Evolutionary conservation across 92 coral and sea anemone species (phyloP), one percentile per base, ranked within the genome.

Genomic region (Plumapathes pennacea): DNA sequence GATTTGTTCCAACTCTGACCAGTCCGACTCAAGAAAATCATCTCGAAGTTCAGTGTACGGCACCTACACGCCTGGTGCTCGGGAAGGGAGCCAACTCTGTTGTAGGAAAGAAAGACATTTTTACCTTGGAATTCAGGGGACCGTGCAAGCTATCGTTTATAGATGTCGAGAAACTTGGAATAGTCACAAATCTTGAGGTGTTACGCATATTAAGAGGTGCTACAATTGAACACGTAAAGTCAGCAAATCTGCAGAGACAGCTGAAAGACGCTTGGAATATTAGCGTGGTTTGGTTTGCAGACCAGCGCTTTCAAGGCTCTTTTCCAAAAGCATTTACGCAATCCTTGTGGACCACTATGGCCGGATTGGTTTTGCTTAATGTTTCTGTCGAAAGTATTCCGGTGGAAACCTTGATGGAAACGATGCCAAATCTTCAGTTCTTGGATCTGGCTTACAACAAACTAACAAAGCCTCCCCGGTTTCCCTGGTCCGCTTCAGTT

Each of bases 341-440:
- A 4, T 46, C 53, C 12, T 37, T 36, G 19, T 88, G 96, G 96
- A 71, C 86, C 2, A 67, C 25, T 20, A 64, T 88, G 85, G 90
- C 88, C 0, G 85, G 84, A 60, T 47, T 74, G 0, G 11, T 3
- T 36, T 54, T 88, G 4, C 9, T 38, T 2, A 48, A 65, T 11
- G 46, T 68, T n/a, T n/a, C n/a, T n/a, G n/a, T n/a, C n/a, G n/a
- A n/a, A n/a, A n/a, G 25, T 39, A 63, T 18, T 64, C 84, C 2
- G 30, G 40, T 2, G 32, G 74, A 19, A 49, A 64, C 49, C 84
- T 83, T 4, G 37, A 28, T 2, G 54, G 25, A 8, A 1, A 69
- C 81, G 0, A 79, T 84, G 88, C 90, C 96, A 3, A 32, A 50
- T 8, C 75, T 88, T 21, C 96, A 88, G 20, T 61, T 71, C 5